Evolutionary conservation across 2,797 vertebrate species (phyloP), one percentile per base, ranked within the genome.

Genomic region (Lutjanus argentimaculatus): DNA sequence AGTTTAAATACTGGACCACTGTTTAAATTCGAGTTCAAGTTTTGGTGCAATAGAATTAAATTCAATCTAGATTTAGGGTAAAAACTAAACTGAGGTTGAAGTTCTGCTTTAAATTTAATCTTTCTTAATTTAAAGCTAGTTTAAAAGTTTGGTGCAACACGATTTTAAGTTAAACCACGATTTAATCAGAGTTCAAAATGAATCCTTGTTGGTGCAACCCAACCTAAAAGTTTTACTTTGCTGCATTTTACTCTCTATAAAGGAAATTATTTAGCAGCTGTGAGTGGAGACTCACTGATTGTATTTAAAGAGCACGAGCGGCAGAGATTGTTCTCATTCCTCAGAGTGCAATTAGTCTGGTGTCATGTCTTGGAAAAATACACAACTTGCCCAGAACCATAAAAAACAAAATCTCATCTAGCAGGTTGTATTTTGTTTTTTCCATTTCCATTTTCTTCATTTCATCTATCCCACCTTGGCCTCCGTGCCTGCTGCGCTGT

Each of bases 351-450:
- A 9, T 72, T 48, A 67, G 15, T 13, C 52, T 59, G 15, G 16
- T 79, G 82, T 71, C 65, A 67, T 16, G 64, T 71, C 59, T 67
- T 79, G 71, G 61, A 88, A 82, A 86, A 84, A 70, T 14, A 73
- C 40, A 57, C 75, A 67, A 64, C 53, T 22, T 69, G 53, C 48
- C 58, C 22, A 59, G 42, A 81, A 72, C 21, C n/a, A 55, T 68
- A n/a, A 56, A 82, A 72, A 79, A 59, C 52, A 13, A 48, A 65
- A 61, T 59, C 2, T 46, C 22, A 67, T 42, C 17, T 7, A n/a
- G 16, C 56, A 67, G 51, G 14, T 71, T 53, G 1, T 46, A 36
- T 57, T 25, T 56, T 67, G 51, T 58, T 51, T 49, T 58, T 55
- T 58, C 21, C 22, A 11, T 57, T 72, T 66, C 45, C 43, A 55